A percentile compares a stretch with the other conserved stretches of the same genome.
phyloP scores from a whole-genome alignment of 2,888 invertebrate genomes.

The Carcina quercana region DNA sequence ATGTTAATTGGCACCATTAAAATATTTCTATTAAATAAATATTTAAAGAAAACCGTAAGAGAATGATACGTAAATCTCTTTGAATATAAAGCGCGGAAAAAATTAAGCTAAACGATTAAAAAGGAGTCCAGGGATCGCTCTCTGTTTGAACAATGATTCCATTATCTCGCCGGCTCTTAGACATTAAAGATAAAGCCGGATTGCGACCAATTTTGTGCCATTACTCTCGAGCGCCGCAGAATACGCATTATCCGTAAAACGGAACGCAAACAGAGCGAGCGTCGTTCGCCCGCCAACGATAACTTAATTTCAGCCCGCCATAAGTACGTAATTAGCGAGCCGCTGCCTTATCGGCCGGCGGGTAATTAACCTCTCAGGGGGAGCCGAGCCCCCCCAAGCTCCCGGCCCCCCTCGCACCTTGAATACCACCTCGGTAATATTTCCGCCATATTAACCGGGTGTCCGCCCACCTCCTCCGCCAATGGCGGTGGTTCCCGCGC shows the following conservation, averaged over 20 bases:
- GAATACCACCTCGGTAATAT: constrained; percentile 69
- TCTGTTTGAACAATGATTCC: constrained; percentile 59
- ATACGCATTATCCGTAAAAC: constrained; percentile 70
- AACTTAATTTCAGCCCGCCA: constrained; percentile 74
- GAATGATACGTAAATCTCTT: constrained; percentile 26
- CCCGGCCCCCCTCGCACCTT: constrained; percentile 54
- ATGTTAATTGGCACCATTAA: no score
- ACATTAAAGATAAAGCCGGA: constrained; percentile 64
- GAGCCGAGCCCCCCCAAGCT: constrained; percentile 26
- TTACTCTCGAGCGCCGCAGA: constrained; percentile 60
- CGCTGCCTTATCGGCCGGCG: constrained; percentile 72
- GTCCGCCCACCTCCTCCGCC: constrained; percentile 70
- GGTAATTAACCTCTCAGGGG: constrained; percentile 70
- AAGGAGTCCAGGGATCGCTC: constrained; percentile 45
- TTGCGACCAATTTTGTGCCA: constrained; percentile 68
- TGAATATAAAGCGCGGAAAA: constrained; percentile 37
- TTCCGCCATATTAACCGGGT: constrained; percentile 71
- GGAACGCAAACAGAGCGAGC: constrained; percentile 72
- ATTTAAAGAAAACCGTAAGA: constrained; percentile 15
- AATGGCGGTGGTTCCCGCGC: constrained; percentile 68
- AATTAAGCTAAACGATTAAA: constrained; percentile 68
- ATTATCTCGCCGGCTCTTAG: constrained; percentile 56
- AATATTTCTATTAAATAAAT: no score
- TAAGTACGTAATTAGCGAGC: constrained; percentile 75
- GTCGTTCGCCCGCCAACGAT: constrained; percentile 69